A percentile compares a stretch with the other conserved stretches of the same genome.
Conservation (phyloP, 2,888 invertebrate genomes). For the Apotomis betuletana region DNA sequence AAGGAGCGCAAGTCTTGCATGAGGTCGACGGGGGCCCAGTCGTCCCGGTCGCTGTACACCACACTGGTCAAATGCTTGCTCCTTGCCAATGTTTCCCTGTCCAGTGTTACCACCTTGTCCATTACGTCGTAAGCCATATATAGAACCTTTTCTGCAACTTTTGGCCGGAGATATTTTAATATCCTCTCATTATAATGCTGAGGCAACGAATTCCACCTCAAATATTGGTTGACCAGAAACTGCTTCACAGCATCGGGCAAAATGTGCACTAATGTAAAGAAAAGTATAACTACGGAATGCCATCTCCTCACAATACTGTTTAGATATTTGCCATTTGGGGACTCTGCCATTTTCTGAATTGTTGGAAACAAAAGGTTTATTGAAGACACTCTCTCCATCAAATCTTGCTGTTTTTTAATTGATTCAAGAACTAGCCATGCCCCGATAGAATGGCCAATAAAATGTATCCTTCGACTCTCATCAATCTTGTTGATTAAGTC, state of each 20-base stretch:
- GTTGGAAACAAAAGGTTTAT: conserved; percentile 93
- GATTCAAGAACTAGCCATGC: conserved; percentile 91
- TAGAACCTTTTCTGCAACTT: conserved; percentile 85
- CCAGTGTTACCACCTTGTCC: conserved; percentile 87
- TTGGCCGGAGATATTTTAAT: conserved; percentile 83
- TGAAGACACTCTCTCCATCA: conserved; percentile 83
- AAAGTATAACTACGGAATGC: conserved; percentile 61
- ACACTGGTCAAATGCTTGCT: conserved; percentile 84
- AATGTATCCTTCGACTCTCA: conserved; percentile 87
- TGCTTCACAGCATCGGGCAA: conserved; percentile 82
- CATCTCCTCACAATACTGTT: conserved; percentile 82
- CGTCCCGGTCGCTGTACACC: conserved; percentile 91
- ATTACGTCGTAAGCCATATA: conserved; percentile 91
- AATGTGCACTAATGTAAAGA: conserved; percentile 68
- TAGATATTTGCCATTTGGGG: conserved; percentile 88
- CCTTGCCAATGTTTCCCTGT: conserved; percentile 85
- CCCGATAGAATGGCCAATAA: conserved; percentile 96
- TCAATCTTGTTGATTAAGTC: conserved; percentile 90
- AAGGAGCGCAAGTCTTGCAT: conserved; percentile 84
- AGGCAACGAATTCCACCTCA: conserved; percentile 80
- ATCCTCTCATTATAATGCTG: conserved; percentile 75
- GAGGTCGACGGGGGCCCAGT: conserved; percentile 91
- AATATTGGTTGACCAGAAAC: conserved; percentile 82
- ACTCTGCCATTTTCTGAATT: conserved; percentile 90
- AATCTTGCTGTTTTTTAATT: conserved; percentile 82